Evolutionary conservation across 2,113 vertebrate genomes (phyloP).

Genomic region (Bambusicola thoracicus): DNA sequence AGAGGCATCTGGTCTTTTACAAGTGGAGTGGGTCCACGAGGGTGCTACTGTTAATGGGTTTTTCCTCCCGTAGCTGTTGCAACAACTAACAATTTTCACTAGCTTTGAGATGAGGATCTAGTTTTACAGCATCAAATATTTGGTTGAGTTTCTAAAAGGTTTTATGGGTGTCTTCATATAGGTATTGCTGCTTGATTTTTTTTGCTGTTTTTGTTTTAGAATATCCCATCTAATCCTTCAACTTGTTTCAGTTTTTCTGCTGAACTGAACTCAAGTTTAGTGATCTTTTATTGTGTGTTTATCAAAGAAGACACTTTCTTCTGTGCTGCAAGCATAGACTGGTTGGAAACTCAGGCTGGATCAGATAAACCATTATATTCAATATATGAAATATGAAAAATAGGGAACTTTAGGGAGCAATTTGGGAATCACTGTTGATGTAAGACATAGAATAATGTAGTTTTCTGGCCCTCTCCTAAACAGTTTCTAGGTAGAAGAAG

Average conservation of each 20-base stretch:
- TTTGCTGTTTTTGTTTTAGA: neutral
- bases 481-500: neutral
- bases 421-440: neutral
- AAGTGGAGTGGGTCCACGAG: constrained; percentile 29
- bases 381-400: neutral
- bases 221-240: neutral
- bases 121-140: neutral
- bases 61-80: neutral
- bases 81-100: neutral
- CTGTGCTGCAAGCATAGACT: neutral
- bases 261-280: neutral
- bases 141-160: neutral
- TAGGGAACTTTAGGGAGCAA: neutral
- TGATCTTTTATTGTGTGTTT: neutral
- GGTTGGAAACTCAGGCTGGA: neutral
- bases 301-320: neutral
- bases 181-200: neutral
- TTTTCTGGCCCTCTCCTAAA: neutral
- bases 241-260: neutral
- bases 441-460: neutral
- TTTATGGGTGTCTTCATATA: neutral
- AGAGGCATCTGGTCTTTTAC: constrained; percentile 40
- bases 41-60: neutral
- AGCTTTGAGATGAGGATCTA: neutral
- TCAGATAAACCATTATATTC: neutral